phyloP scores from a whole-genome alignment of 2,113 vertebrate species.

The Mobula hypostoma region DNA sequence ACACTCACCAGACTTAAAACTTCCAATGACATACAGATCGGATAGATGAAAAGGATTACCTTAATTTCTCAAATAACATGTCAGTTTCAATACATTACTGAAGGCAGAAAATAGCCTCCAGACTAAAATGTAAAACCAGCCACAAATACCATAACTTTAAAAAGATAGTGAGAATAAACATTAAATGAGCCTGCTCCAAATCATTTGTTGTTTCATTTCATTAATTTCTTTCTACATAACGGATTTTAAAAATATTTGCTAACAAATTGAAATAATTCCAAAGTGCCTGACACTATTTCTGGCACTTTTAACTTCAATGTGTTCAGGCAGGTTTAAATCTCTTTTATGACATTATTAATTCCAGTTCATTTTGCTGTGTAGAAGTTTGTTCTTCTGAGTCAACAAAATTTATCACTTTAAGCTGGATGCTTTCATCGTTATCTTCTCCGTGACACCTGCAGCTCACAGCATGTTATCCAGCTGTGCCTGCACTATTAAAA shows the following conservation, averaged over 20 bases:
- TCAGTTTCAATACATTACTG: slow-evolving; percentile 8
- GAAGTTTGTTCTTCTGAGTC: slow-evolving; percentile 18
- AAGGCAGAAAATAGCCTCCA: background rate
- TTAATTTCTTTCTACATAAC: too few species aligned
- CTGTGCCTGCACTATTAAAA: background rate
- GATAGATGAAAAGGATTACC: slow-evolving; percentile 4
- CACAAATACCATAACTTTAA: background rate
- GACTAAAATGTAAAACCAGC: background rate
- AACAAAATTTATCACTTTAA: background rate
- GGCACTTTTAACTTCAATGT: slow-evolving; percentile 25
- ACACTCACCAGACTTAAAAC: background rate
- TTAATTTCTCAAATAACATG: background rate
- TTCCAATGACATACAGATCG: background rate
- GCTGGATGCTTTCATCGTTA: background rate
- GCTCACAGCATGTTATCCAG: background rate
- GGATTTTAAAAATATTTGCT: background rate
- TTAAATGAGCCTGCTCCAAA: background rate
- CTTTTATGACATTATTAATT: slow-evolving; percentile 21
- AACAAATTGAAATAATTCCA: background rate
- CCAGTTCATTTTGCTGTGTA: background rate
- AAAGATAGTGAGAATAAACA: background rate
- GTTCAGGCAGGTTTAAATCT: slow-evolving; percentile 6
- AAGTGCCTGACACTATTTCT: slow-evolving; percentile 9
- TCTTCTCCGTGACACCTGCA: background rate
- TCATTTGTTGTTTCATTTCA: background rate